Percentiles rank a stretch among this genome's conserved stretches.
phyloP scores from a whole-genome alignment of 2,888 invertebrate genomes.

The Sabatieria punctata region DNA sequence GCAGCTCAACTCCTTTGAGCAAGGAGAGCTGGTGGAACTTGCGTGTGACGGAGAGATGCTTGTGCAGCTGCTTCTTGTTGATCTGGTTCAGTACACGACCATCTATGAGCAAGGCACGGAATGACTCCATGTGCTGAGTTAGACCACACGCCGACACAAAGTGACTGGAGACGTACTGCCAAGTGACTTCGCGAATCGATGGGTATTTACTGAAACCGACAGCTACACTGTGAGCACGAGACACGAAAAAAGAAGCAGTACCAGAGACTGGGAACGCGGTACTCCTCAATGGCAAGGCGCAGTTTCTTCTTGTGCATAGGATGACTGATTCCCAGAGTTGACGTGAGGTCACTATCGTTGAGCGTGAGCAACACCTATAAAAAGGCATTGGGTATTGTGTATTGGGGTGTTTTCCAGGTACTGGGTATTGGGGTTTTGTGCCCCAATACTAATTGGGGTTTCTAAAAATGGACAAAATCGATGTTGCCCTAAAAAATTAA shows the following conservation, averaged over 20 bases:
- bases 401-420: no score
- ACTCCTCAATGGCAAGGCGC: conserved; percentile 76
- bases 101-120: conserved; percentile 69
- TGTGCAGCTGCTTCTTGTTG: conserved; percentile 81
- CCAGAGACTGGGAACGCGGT: conserved; percentile 65
- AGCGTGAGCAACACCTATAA: no score
- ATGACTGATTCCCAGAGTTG: conserved; percentile 72
- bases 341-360: conserved; percentile 73
- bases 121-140: conserved; percentile 72
- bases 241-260: conserved; percentile 20
- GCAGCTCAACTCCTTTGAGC: conserved; percentile 74
- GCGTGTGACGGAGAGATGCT: conserved; percentile 71
- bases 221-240: not conserved
- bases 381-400: no score
- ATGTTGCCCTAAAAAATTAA: no score
- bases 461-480: no score
- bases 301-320: conserved; percentile 83
- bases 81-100: conserved; percentile 79
- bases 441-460: no score
- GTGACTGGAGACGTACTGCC: conserved; percentile 81
- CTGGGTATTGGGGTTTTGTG: no score
- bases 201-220: conserved; percentile 47
- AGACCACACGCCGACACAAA: conserved; percentile 81
- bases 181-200: conserved; percentile 64
- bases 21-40: conserved; percentile 88